These are phyloP conservation scores for Orthosia incerta DNA, from an alignment of 2,888 invertebrate species.

Conservation along the genomic window DNA sequence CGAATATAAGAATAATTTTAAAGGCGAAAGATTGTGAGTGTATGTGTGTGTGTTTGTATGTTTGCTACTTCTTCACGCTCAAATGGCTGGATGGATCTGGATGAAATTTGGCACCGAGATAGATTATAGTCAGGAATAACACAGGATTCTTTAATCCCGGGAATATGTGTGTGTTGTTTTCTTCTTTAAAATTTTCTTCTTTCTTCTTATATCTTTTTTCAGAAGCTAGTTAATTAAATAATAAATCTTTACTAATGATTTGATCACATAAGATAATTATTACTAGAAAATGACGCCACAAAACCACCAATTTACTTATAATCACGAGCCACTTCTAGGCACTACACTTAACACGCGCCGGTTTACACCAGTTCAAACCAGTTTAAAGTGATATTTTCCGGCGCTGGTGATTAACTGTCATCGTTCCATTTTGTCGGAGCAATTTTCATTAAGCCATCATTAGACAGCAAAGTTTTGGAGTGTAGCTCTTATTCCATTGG, in stretches of 20 bases:
- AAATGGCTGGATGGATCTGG: too few species aligned
- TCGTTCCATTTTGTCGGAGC: slow-evolving; percentile 65
- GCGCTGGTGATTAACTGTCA: slow-evolving; percentile 61
- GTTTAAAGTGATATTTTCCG: slow-evolving; percentile 57
- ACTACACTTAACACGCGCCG: slow-evolving; percentile 7
- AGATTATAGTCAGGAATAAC: too few species aligned
- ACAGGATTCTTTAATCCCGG: too few species aligned
- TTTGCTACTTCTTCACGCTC: too few species aligned
- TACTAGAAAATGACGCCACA: slow-evolving; percentile 10
- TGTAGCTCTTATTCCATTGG: slow-evolving; percentile 75
- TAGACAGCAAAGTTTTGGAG: slow-evolving; percentile 80
- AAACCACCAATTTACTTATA: slow-evolving; percentile 11
- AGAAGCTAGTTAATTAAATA: too few species aligned
- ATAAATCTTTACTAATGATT: neutral
- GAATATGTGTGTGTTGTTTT: too few species aligned
- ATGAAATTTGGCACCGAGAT: too few species aligned
- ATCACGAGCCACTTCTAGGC: slow-evolving; percentile 13
- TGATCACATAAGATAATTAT: neutral
- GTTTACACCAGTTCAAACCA: slow-evolving; percentile 14
- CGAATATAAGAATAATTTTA: too few species aligned
- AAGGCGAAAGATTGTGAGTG: too few species aligned
- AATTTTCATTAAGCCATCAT: slow-evolving; percentile 86
- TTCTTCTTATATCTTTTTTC: too few species aligned
- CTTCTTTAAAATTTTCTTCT: too few species aligned
- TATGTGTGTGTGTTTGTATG: too few species aligned